Evolutionary conservation across 30 jellyfish, hydroid and myxozoan species (phyloP).

Genomic region (Aurelia sp.): DNA sequence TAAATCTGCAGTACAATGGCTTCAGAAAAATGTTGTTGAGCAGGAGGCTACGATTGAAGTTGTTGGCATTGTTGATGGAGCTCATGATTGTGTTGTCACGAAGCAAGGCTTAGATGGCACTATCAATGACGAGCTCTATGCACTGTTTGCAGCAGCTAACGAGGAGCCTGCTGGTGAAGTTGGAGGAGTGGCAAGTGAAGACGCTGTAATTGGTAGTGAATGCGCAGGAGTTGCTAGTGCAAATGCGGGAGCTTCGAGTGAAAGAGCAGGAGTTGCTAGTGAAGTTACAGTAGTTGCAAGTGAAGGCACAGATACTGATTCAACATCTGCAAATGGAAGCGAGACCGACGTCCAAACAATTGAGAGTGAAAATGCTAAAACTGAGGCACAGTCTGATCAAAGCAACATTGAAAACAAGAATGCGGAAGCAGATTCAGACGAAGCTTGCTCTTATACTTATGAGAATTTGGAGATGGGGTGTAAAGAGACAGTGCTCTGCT

Average conservation of each 20-base stretch:
- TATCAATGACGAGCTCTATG: constrained; percentile 74
- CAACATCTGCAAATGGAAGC: neutral
- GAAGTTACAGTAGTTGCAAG: neutral
- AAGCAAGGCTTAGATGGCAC: constrained; percentile 37
- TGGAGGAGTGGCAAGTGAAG: neutral
- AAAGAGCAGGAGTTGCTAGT: neutral
- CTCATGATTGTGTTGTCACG: constrained; percentile 39
- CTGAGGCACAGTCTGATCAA: neutral
- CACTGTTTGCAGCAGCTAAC: constrained; percentile 35
- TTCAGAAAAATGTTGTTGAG: constrained; percentile 57
- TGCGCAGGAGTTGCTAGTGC: neutral
- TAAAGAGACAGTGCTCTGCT: constrained; percentile 8
- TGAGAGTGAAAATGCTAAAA: too few relatives aligned
- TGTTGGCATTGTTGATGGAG: constrained; percentile 14
- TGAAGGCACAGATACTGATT: neutral
- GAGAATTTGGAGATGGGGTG: constrained; percentile 18
- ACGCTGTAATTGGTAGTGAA: neutral
- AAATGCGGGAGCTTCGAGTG: neutral
- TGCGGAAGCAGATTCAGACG: neutral
- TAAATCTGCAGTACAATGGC: constrained; percentile 52
- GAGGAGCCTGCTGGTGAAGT: constrained; percentile 12
- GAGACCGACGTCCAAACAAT: neutral
- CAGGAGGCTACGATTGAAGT: constrained; percentile 48
- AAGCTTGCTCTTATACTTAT: neutral
- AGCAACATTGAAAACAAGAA: neutral